Conservation (phyloP, 2,113 vertebrate genomes). For the Actenoides hombroni region DNA sequence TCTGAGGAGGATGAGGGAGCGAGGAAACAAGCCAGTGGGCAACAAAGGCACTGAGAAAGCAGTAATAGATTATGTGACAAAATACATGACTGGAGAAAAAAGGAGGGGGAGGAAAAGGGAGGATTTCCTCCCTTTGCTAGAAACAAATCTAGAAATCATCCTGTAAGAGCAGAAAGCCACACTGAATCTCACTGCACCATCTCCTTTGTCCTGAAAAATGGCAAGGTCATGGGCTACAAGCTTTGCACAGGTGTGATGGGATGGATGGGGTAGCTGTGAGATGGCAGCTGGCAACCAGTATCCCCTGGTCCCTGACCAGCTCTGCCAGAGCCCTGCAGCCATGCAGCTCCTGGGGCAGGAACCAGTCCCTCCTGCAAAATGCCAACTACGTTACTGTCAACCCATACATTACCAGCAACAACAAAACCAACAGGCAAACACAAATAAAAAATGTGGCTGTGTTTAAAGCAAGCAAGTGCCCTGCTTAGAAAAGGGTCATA, state of each 20-base stretch:
- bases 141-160: not conserved
- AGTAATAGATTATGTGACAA: not conserved
- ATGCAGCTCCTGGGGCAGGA: not conserved
- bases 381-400: accelerated
- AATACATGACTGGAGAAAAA: not conserved
- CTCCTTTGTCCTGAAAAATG: not conserved
- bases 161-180: not conserved
- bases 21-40: not conserved
- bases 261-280: not conserved
- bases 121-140: not conserved
- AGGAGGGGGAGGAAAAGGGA: not conserved
- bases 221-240: not conserved
- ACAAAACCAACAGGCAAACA: not conserved
- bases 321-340: accelerated
- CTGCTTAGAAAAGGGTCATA: not conserved
- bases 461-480: not conserved
- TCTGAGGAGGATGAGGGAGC: not conserved
- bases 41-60: not conserved
- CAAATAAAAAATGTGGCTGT: not conserved
- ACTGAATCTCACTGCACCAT: not conserved
- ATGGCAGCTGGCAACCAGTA: not conserved
- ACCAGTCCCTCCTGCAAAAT: not conserved
- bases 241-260: no score
- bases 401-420: not conserved
- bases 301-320: not conserved